A percentile compares a stretch with the other conserved stretches of the same genome.
phyloP scores from a whole-genome alignment of 1,140 invertebrate genomes.

The Neotoxoptera formosana region DNA sequence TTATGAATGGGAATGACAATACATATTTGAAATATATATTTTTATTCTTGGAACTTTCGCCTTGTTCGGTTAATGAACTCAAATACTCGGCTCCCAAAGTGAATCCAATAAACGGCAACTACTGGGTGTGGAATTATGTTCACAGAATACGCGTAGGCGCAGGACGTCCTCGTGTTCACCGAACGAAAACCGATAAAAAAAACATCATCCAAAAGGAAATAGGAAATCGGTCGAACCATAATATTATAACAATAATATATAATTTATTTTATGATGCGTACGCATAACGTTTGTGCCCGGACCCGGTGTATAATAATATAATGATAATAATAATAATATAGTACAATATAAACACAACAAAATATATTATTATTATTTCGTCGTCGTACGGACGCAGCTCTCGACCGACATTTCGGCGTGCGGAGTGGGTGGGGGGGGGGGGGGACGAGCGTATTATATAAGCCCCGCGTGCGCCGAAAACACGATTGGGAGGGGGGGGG shows the following conservation, averaged over 20 bases:
- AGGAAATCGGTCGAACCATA: not conserved
- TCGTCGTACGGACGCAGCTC: not conserved
- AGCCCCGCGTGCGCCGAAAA: not conserved
- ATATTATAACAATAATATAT: not conserved
- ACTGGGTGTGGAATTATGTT: not conserved
- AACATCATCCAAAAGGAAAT: not conserved
- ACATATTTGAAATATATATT: too few species aligned
- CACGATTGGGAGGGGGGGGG: not conserved
- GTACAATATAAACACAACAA: not conserved
- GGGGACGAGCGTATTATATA: not conserved
- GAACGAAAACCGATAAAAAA: not conserved
- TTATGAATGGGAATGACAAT: too few species aligned
- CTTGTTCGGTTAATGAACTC: not conserved
- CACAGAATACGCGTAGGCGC: not conserved
- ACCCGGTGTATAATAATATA: not conserved
- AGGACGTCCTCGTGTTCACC: not conserved
- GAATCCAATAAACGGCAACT: not conserved
- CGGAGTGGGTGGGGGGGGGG: too few species aligned
- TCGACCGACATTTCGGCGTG: constrained; percentile 22
- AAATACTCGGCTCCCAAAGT: not conserved
- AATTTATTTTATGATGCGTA: not conserved
- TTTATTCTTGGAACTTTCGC: not conserved
- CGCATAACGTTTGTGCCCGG: not conserved
- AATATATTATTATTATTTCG: constrained; percentile 24
- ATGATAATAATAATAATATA: not conserved